Percentiles rank a stretch among this genome's conserved stretches.
phyloP scores from a whole-genome alignment of 1,140 invertebrate species.

The Drosophila takahashii region DNA sequence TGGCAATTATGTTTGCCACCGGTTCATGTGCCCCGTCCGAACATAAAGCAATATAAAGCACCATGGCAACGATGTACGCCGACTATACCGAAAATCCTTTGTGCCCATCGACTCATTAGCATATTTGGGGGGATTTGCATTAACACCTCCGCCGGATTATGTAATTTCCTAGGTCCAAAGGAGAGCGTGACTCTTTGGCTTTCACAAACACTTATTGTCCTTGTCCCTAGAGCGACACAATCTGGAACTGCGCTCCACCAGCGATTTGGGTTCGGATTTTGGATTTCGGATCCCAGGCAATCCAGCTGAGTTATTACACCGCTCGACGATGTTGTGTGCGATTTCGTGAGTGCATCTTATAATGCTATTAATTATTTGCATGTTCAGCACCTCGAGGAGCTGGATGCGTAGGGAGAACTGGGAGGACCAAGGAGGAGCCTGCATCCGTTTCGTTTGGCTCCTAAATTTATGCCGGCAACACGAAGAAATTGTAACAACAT shows the following conservation, averaged over 20 bases:
- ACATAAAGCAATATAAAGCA: slow-evolving; percentile 28
- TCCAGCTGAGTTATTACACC: slow-evolving; percentile 77
- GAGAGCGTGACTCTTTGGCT: slow-evolving; percentile 70
- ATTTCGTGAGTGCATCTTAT: slow-evolving; percentile 84
- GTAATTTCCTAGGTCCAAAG: slow-evolving; percentile 63
- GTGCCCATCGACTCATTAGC: slow-evolving; percentile 74
- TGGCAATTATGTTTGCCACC: slow-evolving; percentile 52
- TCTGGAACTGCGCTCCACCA: slow-evolving; percentile 17
- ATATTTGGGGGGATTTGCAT: slow-evolving; percentile 81
- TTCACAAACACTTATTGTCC: slow-evolving; percentile 79
- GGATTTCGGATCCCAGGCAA: slow-evolving; percentile 15
- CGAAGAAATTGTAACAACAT: slow-evolving; percentile 80
- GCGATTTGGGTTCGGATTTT: slow-evolving; percentile 8
- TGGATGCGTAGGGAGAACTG: slow-evolving; percentile 41
- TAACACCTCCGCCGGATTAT: slow-evolving; percentile 81
- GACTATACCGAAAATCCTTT: slow-evolving; percentile 18
- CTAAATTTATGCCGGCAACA: slow-evolving; percentile 77
- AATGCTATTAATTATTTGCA: slow-evolving; percentile 85
- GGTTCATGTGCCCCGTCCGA: slow-evolving; percentile 24
- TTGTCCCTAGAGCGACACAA: slow-evolving; percentile 66
- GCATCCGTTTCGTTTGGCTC: slow-evolving; percentile 20
- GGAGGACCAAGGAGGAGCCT: slow-evolving; percentile 6
- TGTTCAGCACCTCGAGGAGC: slow-evolving; percentile 69
- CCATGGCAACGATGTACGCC: slow-evolving; percentile 19
- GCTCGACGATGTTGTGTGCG: slow-evolving; percentile 74